Evolutionary conservation across 2,113 vertebrate species (phyloP), one percentile per base, ranked within the genome.

Genomic region (Origma solitaria): DNA sequence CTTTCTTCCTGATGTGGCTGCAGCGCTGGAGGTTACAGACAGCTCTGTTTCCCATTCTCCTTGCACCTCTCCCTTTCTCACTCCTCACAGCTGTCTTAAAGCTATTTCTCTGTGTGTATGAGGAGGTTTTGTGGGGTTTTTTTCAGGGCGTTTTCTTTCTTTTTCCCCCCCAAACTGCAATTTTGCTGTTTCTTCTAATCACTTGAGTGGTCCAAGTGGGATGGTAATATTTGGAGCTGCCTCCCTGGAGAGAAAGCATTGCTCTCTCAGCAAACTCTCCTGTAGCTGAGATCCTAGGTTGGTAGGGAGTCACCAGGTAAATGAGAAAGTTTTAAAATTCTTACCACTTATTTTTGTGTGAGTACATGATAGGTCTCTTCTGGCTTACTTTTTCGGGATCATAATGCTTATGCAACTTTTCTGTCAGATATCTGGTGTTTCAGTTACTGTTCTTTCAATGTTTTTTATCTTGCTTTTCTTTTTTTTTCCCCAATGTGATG

Each of bases 161-260:
- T 7, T 1, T 11, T 37, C 24, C 2, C 0, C 15, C 35, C 38
- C 0, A 31, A 13, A 27, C 8, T 50, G 6, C 0, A 0, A 30
- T 56, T 68, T 75, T 44, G 8, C 9, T 50, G 6, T 15, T 54
- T 81, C 61, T 23, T 47, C 16, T 65, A 33, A 40, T 61, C 23
- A 4, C 6, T 66, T 50, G 15, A 24, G 11, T 45, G 16, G 8
- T 17, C 37, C 22, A 27, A 66, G 35, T 37, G 5, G 8, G 4
- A 5, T 72, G 11, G 17, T 25, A 40, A 57, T 51, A 44, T 75
- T 71, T 85, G 53, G n/a, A 69, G 8, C 4, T 84, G 13, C 16
- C 27, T 57, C 21, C n/a, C 50, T 45, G 30, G 18, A 49, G 23
- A 44, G 35, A 58, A 80, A 47, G 25, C 11, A 10, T 10, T 62